Conservation (phyloP, 64 coral and sea anemone genomes). For the Astreopora myriophthalma region DNA sequence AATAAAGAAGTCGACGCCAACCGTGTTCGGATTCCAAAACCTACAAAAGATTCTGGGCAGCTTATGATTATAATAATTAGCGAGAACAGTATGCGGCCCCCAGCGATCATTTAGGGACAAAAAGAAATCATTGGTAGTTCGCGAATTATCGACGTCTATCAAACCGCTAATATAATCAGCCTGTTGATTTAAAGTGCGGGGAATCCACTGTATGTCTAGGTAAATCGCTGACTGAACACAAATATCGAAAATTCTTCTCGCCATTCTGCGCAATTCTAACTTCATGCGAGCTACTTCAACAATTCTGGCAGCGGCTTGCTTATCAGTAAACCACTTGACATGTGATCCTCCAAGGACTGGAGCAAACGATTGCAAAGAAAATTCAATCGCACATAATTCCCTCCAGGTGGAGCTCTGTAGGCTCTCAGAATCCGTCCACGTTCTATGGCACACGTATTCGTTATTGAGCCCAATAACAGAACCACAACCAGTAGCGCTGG, state of each 20-base stretch:
- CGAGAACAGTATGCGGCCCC: slow-evolving; percentile 58
- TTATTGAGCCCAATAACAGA: slow-evolving; percentile 7
- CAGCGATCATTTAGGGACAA: slow-evolving; percentile 6
- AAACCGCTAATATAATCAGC: slow-evolving; percentile 66
- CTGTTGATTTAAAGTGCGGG: slow-evolving; percentile 45
- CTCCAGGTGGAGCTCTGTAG: slow-evolving; percentile 30
- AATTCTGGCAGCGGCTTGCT: slow-evolving; percentile 9
- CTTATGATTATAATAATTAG: slow-evolving; percentile 68
- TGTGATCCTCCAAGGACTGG: background rate
- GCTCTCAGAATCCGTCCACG: slow-evolving; percentile 3
- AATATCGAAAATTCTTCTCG: no score
- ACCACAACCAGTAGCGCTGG: slow-evolving; percentile 45
- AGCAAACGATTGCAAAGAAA: slow-evolving; percentile 28
- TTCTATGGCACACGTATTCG: slow-evolving; percentile 27
- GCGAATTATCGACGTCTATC: slow-evolving; percentile 65
- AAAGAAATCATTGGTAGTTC: slow-evolving; percentile 23
- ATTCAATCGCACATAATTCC: slow-evolving; percentile 4
- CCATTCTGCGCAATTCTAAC: background rate
- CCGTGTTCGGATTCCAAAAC: slow-evolving; percentile 37
- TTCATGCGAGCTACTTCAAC: slow-evolving; percentile 49
- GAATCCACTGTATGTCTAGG: slow-evolving; percentile 54
- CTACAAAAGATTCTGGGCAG: slow-evolving; percentile 18
- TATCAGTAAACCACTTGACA: slow-evolving; percentile 22
- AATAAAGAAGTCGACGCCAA: slow-evolving; percentile 50
- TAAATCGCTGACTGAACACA: slow-evolving; percentile 30